Percentiles rank a stretch among this genome's conserved stretches.
Evolutionary conservation across 2,113 vertebrate genomes (phyloP).

Genomic region (Myanophis thanlyinensis): DNA sequence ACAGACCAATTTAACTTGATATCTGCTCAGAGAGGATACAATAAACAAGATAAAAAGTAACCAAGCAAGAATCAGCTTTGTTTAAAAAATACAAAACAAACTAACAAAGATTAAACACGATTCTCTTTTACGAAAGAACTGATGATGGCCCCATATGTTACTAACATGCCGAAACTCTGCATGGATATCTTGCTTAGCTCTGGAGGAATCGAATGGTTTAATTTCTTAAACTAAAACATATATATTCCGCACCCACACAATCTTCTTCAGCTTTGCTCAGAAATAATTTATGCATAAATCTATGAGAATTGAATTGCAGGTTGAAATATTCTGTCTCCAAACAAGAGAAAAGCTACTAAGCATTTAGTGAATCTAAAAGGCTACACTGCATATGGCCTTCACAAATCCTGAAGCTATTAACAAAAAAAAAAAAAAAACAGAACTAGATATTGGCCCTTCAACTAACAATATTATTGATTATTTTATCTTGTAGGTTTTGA

Average conservation of each 20-base stretch:
- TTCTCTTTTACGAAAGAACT: neutral
- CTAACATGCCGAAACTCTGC: neutral
- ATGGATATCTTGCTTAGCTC: neutral
- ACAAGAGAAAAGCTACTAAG: neutral
- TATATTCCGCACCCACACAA: neutral
- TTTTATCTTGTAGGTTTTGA: neutral
- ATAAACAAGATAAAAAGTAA: constrained; percentile 27
- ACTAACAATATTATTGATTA: neutral
- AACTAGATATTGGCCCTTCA: neutral
- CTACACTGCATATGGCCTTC: neutral
- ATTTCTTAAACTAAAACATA: neutral
- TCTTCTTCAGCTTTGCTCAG: neutral
- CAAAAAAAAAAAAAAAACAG: neutral
- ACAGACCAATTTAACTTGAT: constrained; percentile 48
- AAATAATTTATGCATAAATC: neutral
- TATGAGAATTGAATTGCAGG: neutral
- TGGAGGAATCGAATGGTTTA: neutral
- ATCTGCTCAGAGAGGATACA: constrained; percentile 55
- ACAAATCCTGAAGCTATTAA: neutral
- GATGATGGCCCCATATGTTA: neutral
- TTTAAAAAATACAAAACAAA: constrained; percentile 55
- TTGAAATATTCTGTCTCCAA: neutral
- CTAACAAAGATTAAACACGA: constrained; percentile 18
- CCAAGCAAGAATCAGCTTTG: constrained; percentile 17
- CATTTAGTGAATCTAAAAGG: neutral